A percentile compares a stretch with the other conserved stretches of the same genome.
Evolutionary conservation across 2,113 vertebrate species (phyloP).

Genomic region (Acrocephalus kingi): DNA sequence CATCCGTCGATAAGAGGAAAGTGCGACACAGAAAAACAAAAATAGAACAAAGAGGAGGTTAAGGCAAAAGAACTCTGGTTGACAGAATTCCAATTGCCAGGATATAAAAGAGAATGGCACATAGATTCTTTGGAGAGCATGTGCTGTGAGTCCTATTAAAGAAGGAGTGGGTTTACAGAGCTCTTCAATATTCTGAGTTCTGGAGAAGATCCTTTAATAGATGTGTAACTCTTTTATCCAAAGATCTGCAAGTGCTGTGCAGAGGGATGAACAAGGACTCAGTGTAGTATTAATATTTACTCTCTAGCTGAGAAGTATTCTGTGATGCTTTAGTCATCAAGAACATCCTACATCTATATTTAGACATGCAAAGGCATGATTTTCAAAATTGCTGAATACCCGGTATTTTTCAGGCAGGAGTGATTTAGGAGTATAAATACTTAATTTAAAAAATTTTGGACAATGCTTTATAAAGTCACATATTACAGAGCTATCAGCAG

Average conservation of each 20-base stretch:
- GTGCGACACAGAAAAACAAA: not conserved
- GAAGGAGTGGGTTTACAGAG: not conserved
- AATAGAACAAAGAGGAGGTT: not conserved
- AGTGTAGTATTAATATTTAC: constrained; percentile 12
- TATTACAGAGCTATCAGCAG: not conserved
- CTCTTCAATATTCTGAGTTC: constrained; percentile 15
- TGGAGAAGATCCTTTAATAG: not conserved
- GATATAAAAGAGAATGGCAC: not conserved
- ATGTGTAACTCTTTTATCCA: not conserved
- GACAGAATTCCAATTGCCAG: constrained; percentile 26
- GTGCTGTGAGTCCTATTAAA: not conserved
- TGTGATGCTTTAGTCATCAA: constrained; percentile 7
- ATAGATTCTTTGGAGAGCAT: not conserved
- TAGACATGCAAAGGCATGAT: not conserved
- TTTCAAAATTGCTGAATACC: not conserved
- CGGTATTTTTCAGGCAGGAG: not conserved
- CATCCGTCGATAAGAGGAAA: not conserved
- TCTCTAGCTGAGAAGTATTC: not conserved
- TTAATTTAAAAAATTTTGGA: not conserved
- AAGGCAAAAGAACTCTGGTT: not conserved
- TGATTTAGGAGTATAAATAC: constrained; percentile 3
- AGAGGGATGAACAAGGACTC: not conserved
- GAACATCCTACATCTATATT: not conserved
- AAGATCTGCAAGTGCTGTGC: not conserved
- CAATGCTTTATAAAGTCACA: not conserved